Conservation (phyloP, 2,888 invertebrate species). For the Oxytorus armatus region DNA sequence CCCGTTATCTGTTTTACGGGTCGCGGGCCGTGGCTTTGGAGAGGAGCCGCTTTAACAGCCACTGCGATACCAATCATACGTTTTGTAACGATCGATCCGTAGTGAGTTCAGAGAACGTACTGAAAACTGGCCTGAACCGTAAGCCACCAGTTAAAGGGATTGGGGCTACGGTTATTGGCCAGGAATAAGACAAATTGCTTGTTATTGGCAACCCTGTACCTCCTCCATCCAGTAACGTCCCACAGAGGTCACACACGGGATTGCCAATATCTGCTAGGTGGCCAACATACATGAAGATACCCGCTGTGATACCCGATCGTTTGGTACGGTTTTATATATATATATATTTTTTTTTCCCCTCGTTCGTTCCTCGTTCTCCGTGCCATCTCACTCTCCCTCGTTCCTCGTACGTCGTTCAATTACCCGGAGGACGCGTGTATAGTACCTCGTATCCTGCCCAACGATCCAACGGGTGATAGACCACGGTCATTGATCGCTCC, state of each 20-base stretch:
- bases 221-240: slow-evolving; percentile 23
- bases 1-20: slow-evolving; percentile 69
- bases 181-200: slow-evolving; percentile 38
- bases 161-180: slow-evolving; percentile 37
- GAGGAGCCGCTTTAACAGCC: slow-evolving; percentile 64
- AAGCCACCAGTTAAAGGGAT: slow-evolving; percentile 12
- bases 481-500: slow-evolving; percentile 45
- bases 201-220: slow-evolving; percentile 35
- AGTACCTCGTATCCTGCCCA: not conserved
- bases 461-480: slow-evolving; percentile 27
- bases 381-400: slow-evolving; percentile 15
- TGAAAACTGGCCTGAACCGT: slow-evolving; percentile 23
- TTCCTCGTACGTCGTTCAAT: slow-evolving; percentile 40
- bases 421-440: slow-evolving; percentile 11
- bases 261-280: slow-evolving; percentile 25
- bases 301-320: not conserved
- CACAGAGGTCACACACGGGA: not conserved
- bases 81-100: slow-evolving; percentile 67
- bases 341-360: slow-evolving; percentile 2
- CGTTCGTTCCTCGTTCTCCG: slow-evolving; percentile 18
- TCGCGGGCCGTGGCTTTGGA: slow-evolving; percentile 54
- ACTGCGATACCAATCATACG: slow-evolving; percentile 60
- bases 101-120: slow-evolving; percentile 44
- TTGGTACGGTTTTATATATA: slow-evolving; percentile 24
- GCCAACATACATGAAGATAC: slow-evolving; percentile 17